These are phyloP conservation scores for Notarius lentiginosus DNA, from an alignment of 2,113 vertebrate species.

Conservation along the genomic window DNA sequence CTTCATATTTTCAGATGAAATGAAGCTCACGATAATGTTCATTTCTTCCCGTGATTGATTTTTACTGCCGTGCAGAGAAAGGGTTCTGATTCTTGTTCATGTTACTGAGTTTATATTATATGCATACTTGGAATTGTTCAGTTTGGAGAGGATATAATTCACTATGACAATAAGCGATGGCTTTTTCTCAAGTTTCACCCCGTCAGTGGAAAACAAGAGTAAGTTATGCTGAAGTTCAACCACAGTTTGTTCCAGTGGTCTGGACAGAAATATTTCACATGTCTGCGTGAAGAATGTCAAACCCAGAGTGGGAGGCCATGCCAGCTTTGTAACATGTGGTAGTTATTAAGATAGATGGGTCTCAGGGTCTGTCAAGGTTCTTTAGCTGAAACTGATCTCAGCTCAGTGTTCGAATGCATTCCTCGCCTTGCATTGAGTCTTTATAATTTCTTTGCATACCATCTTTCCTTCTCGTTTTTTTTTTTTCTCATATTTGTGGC, in stretches of 20 bases:
- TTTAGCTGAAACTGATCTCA: slow-evolving; percentile 3
- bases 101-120: not conserved
- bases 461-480: slow-evolving; percentile 35
- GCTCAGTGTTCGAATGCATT: not conserved
- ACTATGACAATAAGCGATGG: slow-evolving; percentile 58
- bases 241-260: slow-evolving; percentile 60
- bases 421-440: not conserved
- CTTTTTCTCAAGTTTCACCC: slow-evolving; percentile 54
- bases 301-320: slow-evolving; percentile 50
- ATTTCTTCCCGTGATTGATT: slow-evolving; percentile 5
- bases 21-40: not conserved
- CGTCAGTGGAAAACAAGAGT: slow-evolving; percentile 64
- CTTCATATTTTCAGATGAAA: not conserved
- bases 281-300: slow-evolving; percentile 64
- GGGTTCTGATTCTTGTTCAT: not conserved
- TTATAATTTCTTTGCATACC: slow-evolving; percentile 61
- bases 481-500: slow-evolving; percentile 53
- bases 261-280: slow-evolving; percentile 61
- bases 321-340: slow-evolving; percentile 44
- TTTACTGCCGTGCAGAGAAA: not conserved
- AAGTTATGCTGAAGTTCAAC: slow-evolving; percentile 56
- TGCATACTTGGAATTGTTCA: slow-evolving; percentile 1
- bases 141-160: slow-evolving; percentile 42
- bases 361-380: not conserved
- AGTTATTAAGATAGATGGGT: slow-evolving; percentile 29